These are phyloP conservation scores for Rhorus exstirpatorius DNA, from an alignment of 2,888 invertebrate genomes.

Conservation along the genomic window DNA sequence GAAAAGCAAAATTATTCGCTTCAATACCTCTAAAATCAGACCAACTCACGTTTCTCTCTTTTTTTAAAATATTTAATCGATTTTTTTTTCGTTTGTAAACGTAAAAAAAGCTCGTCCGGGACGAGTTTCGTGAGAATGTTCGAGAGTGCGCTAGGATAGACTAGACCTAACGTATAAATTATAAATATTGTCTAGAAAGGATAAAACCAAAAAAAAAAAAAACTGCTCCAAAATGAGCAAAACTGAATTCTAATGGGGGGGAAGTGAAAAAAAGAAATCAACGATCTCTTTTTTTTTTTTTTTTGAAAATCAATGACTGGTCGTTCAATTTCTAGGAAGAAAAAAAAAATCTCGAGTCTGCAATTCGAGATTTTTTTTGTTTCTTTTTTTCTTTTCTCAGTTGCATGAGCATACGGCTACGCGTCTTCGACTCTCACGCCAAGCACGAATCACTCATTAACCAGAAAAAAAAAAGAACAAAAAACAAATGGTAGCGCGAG, in stretches of 20 bases:
- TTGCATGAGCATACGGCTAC: conserved; percentile 45
- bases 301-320: neutral
- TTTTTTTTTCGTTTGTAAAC: conserved; percentile 17
- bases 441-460: conserved; percentile 54
- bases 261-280: conserved; percentile 26
- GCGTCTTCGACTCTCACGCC: conserved; percentile 45
- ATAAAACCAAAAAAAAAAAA: too few relatives aligned
- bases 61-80: too few relatives aligned
- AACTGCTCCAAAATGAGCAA: conserved; percentile 28
- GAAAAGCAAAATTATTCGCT: neutral
- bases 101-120: conserved; percentile 30
- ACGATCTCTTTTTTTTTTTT: conserved; percentile 22
- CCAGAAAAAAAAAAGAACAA: neutral
- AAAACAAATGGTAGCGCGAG: conserved; percentile 39
- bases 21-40: neutral
- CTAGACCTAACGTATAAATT: conserved; percentile 56
- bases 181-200: conserved; percentile 54
- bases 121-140: conserved; percentile 21
- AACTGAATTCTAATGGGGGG: conserved; percentile 30
- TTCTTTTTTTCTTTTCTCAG: conserved; percentile 20
- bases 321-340: neutral
- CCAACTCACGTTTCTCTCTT: neutral
- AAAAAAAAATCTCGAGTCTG: conserved; percentile 21
- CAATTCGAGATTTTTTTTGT: conserved; percentile 37
- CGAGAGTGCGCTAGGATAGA: conserved; percentile 48